Evolutionary conservation across 2,113 vertebrate species (phyloP).

Genomic region (Motacilla tschutschensis): DNA sequence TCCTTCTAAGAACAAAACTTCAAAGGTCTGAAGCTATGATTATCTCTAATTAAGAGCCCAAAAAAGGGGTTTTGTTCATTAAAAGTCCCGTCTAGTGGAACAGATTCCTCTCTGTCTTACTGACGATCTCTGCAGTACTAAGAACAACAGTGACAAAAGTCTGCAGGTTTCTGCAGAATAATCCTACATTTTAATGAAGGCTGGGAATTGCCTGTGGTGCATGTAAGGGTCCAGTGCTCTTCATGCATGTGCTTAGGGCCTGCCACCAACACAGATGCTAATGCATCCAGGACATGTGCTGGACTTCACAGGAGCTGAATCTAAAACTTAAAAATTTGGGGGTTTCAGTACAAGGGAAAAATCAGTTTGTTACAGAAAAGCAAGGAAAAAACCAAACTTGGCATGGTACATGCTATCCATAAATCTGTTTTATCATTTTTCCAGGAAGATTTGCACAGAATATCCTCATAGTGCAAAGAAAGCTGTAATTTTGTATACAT

Average conservation of each 20-base stretch:
- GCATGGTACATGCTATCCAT: not conserved
- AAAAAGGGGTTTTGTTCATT: not conserved
- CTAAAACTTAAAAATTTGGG: not conserved
- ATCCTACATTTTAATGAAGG: not conserved
- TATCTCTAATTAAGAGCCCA: not conserved
- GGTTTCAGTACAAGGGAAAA: not conserved
- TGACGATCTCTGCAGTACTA: not conserved
- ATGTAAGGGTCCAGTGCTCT: not conserved
- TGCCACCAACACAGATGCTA: not conserved
- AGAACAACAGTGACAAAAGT: not conserved
- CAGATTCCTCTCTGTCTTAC: not conserved
- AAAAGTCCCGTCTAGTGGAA: not conserved
- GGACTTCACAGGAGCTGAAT: not conserved
- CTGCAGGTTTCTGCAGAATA: not conserved
- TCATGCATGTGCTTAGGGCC: not conserved
- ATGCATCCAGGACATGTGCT: not conserved
- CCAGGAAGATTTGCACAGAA: not conserved
- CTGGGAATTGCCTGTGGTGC: not conserved
- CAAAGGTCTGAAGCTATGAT: not conserved
- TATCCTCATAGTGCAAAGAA: not conserved
- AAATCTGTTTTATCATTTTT: not conserved
- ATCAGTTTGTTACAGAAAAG: not conserved
- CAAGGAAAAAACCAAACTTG: not conserved
- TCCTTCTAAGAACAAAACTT: not conserved
- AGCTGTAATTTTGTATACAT: slow-evolving; percentile 54